phyloP scores from a whole-genome alignment of 2,888 invertebrate genomes.

The Syrphus vitripennis region DNA sequence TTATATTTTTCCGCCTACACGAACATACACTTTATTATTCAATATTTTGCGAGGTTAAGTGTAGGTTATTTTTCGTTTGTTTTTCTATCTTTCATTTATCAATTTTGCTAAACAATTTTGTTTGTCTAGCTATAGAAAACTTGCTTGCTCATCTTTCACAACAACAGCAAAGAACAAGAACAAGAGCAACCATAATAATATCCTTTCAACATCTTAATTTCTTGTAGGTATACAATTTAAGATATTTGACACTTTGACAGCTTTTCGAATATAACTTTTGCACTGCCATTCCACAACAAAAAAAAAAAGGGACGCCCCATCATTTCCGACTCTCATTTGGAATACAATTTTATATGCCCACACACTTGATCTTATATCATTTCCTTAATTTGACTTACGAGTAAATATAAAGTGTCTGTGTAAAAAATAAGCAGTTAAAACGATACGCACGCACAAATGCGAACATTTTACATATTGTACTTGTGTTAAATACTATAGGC shows the following conservation, averaged over 20 bases:
- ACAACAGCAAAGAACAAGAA: neutral
- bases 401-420: conserved; percentile 30
- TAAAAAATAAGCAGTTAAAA: conserved; percentile 9
- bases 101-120: neutral
- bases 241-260: conserved; percentile 39
- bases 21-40: neutral
- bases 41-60: neutral
- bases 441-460: conserved; percentile 17
- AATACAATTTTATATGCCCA: conserved; percentile 37
- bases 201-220: conserved; percentile 31
- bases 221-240: conserved; percentile 47
- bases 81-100: neutral
- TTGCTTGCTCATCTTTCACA: neutral
- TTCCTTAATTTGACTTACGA: conserved; percentile 56
- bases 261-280: neutral
- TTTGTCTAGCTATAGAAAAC: neutral
- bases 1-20: neutral
- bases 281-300: conserved; percentile 2
- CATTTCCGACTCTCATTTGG: conserved; percentile 51
- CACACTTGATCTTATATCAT: conserved; percentile 40
- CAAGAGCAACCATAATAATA: neutral
- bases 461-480: neutral
- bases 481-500: neutral
- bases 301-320: too few relatives aligned
- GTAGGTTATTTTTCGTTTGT: neutral